These are phyloP conservation scores for Agrilus mali DNA, from an alignment of 2,888 invertebrate species.

Conservation along the genomic window DNA sequence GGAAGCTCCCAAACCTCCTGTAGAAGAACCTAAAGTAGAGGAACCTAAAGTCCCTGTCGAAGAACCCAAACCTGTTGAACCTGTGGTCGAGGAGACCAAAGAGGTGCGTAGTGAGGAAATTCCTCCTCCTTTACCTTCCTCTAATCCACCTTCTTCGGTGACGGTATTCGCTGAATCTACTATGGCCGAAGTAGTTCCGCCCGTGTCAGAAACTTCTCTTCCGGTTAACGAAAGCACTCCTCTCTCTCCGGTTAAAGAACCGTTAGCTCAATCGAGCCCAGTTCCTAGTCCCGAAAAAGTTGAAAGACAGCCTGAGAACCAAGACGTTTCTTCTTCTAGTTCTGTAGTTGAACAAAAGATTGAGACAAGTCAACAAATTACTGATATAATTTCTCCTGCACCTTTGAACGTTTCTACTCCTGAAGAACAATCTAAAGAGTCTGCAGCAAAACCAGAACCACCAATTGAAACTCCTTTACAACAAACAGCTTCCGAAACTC, in stretches of 20 bases:
- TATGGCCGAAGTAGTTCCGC: constrained; percentile 40
- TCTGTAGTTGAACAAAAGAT: not conserved
- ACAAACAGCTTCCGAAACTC: constrained; percentile 1
- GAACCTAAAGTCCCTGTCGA: constrained; percentile 11
- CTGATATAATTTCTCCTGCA: not conserved
- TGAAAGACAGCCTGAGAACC: not conserved
- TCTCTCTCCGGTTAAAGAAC: constrained; percentile 7
- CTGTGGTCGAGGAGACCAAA: constrained; percentile 25
- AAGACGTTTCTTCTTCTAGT: not conserved
- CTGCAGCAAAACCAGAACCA: not conserved
- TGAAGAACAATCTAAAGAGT: not conserved
- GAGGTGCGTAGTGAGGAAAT: constrained; percentile 50
- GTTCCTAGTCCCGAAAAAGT: constrained; percentile 6
- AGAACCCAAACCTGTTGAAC: constrained; percentile 16
- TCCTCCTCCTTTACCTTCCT: constrained; percentile 62
- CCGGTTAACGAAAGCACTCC: constrained; percentile 7
- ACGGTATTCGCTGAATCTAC: constrained; percentile 60
- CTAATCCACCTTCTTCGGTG: constrained; percentile 63
- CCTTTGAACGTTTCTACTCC: not conserved
- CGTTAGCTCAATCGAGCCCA: constrained; percentile 3
- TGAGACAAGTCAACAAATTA: too few relatives aligned
- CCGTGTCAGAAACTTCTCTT: constrained; percentile 7
- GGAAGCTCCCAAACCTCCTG: constrained; percentile 6
- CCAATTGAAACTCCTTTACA: not conserved
- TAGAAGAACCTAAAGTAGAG: constrained; percentile 9